These are phyloP conservation scores for Cyprinodon brontotheroides DNA, from an alignment of 2,113 vertebrate species.

Conservation along the genomic window DNA sequence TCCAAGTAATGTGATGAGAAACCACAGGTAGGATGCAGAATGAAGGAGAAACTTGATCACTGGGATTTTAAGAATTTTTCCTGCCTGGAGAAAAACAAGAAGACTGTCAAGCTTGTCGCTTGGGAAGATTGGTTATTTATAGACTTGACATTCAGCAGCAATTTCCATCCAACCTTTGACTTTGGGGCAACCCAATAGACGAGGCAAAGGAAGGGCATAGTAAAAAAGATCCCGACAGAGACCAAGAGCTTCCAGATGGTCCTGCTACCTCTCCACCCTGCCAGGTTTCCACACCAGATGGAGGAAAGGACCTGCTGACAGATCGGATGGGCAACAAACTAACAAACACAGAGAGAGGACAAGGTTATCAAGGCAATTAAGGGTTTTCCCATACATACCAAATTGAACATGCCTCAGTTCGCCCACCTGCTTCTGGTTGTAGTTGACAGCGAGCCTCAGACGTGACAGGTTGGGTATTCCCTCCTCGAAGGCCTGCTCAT, in stretches of 20 bases:
- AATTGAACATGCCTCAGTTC: neutral
- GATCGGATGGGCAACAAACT: conserved; percentile 92
- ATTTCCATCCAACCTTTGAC: conserved; percentile 79
- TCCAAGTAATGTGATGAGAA: conserved; percentile 86
- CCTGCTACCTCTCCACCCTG: conserved; percentile 88
- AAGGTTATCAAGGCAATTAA: neutral
- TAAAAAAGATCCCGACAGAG: conserved; percentile 85
- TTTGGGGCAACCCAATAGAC: conserved; percentile 89
- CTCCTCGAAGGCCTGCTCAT: conserved; percentile 86
- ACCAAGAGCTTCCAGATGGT: conserved; percentile 86
- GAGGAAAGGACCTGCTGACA: conserved; percentile 94
- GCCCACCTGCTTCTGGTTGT: conserved; percentile 87
- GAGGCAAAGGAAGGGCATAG: conserved; percentile 88
- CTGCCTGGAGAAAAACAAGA: conserved; percentile 70
- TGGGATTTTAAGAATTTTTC: conserved; percentile 83
- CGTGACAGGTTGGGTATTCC: conserved; percentile 89
- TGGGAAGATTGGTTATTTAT: neutral
- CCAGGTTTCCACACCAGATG: conserved; percentile 88
- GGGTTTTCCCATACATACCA: neutral
- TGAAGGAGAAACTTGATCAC: conserved; percentile 91
- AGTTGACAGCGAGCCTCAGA: conserved; percentile 87
- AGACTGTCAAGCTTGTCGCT: neutral
- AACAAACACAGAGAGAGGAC: conserved; percentile 2
- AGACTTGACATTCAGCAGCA: neutral
- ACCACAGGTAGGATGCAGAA: conserved; percentile 91